These are phyloP conservation scores for Pelagia noctiluca DNA, from an alignment of 30 jellyfish, hydroid and myxozoan species.

Conservation along the genomic window DNA sequence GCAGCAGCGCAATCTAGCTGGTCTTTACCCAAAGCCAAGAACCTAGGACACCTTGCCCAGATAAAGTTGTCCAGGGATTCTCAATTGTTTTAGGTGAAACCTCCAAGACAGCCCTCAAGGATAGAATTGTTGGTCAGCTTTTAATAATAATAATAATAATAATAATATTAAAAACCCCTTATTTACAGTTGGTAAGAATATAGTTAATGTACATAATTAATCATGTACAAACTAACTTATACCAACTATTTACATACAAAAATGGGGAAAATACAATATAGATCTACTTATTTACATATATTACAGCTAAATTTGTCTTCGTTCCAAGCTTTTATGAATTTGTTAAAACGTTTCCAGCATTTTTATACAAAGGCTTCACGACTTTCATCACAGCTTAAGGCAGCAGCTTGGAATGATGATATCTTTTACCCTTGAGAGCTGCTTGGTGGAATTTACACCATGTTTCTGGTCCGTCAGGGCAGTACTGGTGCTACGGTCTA, in stretches of 20 bases:
- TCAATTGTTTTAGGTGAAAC: conserved; percentile 44
- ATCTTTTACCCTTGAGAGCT: background rate
- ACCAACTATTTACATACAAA: no score
- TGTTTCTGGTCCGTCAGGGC: conserved; percentile 21
- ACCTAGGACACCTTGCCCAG: conserved; percentile 52
- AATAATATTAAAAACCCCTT: no score
- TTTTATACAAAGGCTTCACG: conserved; percentile 28
- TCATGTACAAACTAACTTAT: no score
- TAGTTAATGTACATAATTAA: no score
- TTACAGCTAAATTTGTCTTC: no score
- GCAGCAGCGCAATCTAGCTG: conserved; percentile 45
- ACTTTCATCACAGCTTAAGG: conserved; percentile 46
- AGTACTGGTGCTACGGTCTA: conserved; percentile 17
- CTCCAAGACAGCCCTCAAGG: conserved; percentile 57
- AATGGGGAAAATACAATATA: no score
- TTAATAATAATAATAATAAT: no score
- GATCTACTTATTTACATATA: no score
- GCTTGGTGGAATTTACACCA: conserved; percentile 55
- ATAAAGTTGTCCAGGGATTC: conserved; percentile 42
- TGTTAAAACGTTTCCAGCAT: no score
- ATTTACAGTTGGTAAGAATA: no score
- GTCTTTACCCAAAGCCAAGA: conserved; percentile 26
- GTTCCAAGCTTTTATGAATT: no score
- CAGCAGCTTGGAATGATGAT: conserved; percentile 24
- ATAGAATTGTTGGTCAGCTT: conserved; percentile 7